Evolutionary conservation across 2,888 invertebrate species (phyloP).

Genomic region (Macaria liturata): DNA sequence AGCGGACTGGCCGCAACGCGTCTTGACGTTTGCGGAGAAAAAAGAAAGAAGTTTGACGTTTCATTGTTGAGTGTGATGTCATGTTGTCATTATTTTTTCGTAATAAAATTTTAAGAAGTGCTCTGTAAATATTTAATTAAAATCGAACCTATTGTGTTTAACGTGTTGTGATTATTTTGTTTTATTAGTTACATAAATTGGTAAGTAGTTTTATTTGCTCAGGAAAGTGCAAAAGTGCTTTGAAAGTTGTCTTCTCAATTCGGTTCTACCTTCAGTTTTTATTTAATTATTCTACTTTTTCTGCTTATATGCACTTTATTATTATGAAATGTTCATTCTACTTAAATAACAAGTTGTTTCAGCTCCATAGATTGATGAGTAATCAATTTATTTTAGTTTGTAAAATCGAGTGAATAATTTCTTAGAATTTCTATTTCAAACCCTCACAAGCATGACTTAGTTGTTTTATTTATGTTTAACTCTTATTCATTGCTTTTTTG

Average conservation of each 20-base stretch:
- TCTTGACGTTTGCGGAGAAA: constrained; percentile 52
- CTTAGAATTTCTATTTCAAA: constrained; percentile 17
- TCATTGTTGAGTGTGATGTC: constrained; percentile 55
- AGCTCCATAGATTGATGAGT: constrained; percentile 24
- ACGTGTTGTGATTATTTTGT: constrained; percentile 39
- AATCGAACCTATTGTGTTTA: constrained; percentile 24
- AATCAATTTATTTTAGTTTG: constrained; percentile 19
- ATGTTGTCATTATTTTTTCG: constrained; percentile 45
- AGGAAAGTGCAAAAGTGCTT: constrained; percentile 9
- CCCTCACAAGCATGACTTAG: constrained; percentile 8
- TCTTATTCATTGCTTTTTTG: neutral
- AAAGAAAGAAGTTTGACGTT: constrained; percentile 69
- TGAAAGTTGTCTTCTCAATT: constrained; percentile 18
- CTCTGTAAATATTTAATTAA: constrained; percentile 35
- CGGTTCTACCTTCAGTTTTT: constrained; percentile 27
- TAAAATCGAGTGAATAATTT: constrained; percentile 10
- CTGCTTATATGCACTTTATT: neutral
- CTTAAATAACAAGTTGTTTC: constrained; percentile 1
- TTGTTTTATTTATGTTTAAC: constrained; percentile 4
- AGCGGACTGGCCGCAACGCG: constrained; percentile 54
- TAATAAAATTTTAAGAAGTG: constrained; percentile 50
- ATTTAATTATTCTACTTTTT: constrained; percentile 4
- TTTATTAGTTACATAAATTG: constrained; percentile 35
- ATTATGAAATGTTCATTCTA: neutral
- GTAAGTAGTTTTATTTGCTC: constrained; percentile 37